Evolutionary conservation across 2,797 vertebrate genomes (phyloP).

Genomic region (Knipowitschia caucasica): DNA sequence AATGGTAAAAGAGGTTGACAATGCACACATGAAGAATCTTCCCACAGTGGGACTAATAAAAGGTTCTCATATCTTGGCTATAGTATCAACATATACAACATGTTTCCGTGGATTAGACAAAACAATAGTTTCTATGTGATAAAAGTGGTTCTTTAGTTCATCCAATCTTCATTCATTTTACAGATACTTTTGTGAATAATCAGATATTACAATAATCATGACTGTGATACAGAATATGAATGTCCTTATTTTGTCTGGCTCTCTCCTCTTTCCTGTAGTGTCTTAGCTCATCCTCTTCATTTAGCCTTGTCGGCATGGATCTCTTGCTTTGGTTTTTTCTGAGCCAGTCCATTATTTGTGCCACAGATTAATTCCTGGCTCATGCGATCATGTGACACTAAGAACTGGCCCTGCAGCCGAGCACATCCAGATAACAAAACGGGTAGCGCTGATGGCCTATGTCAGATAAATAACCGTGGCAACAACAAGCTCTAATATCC

Average conservation of each 20-base stretch:
- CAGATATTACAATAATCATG: too few species aligned
- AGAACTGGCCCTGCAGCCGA: slow-evolving; percentile 46
- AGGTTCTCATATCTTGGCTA: too few species aligned
- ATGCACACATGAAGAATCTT: too few species aligned
- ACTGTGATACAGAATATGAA: too few species aligned
- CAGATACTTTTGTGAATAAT: too few species aligned
- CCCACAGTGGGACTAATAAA: too few species aligned
- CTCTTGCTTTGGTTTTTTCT: slow-evolving; percentile 5
- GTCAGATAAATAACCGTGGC: slow-evolving; percentile 56
- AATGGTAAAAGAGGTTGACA: too few species aligned
- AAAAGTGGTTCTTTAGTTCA: too few species aligned
- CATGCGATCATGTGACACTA: slow-evolving; percentile 56
- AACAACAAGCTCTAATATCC: slow-evolving; percentile 54
- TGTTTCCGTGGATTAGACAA: too few species aligned
- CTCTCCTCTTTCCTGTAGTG: not conserved
- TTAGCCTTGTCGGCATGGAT: not conserved
- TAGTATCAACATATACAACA: too few species aligned
- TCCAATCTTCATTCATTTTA: too few species aligned
- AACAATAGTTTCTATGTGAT: too few species aligned
- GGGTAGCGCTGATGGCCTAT: slow-evolving; percentile 45
- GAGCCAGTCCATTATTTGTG: slow-evolving; percentile 35
- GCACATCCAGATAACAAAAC: slow-evolving; percentile 52
- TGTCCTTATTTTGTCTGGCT: not conserved
- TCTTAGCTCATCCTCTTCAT: not conserved
- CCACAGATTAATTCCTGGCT: slow-evolving; percentile 62